These are phyloP conservation scores for Therioaphis trifolii DNA, from an alignment of 2,888 invertebrate genomes.

Conservation along the genomic window DNA sequence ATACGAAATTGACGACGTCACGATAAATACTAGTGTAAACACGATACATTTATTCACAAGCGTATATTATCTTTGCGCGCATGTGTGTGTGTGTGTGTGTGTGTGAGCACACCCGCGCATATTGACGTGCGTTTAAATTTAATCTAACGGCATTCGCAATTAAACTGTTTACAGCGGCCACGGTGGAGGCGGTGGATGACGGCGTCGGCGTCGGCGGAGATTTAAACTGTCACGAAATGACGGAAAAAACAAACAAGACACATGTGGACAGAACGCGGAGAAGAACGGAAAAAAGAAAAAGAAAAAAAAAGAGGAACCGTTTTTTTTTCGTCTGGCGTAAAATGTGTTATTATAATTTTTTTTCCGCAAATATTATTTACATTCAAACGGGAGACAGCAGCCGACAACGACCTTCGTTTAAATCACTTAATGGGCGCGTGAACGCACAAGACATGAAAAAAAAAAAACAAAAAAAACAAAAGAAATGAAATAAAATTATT, in stretches of 20 bases:
- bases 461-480: too few species aligned
- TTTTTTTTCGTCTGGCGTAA: neutral
- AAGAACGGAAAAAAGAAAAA: neutral
- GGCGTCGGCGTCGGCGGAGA: neutral
- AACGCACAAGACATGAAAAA: too few species aligned
- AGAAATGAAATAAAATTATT: too few species aligned
- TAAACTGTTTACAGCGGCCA: neutral
- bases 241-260: constrained; percentile 1
- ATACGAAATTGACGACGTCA: neutral
- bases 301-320: neutral
- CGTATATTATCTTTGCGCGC: too few species aligned
- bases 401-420: neutral
- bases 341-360: neutral
- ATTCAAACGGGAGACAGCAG: neutral
- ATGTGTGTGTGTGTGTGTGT: too few species aligned
- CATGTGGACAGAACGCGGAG: neutral
- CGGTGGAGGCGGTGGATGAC: too few species aligned
- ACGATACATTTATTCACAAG: too few species aligned
- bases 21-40: too few species aligned
- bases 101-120: neutral
- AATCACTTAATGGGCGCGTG: neutral
- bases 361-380: neutral
- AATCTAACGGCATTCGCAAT: constrained; percentile 4
- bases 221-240: constrained; percentile 26
- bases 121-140: neutral